Conservation (phyloP, 2,113 vertebrate genomes). For the Tympanuchus pallidicinctus region DNA sequence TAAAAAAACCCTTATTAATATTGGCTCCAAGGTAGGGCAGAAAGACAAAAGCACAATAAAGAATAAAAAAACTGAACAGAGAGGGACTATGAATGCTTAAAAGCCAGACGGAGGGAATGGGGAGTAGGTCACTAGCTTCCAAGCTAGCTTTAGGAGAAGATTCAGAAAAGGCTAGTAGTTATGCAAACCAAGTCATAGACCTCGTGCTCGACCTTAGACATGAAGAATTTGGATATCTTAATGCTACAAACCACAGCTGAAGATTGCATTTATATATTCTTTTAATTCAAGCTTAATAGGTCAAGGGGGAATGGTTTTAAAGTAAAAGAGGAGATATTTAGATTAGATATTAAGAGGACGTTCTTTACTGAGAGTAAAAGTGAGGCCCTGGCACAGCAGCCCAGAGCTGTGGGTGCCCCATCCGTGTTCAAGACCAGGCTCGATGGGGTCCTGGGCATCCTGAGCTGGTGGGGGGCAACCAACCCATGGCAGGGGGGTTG, state of each 20-base stretch:
- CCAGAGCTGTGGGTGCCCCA: not conserved
- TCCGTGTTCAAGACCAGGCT: not conserved
- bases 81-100: not conserved
- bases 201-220: not conserved
- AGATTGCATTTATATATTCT: not conserved
- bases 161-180: not conserved
- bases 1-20: not conserved
- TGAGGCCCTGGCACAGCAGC: not conserved
- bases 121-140: not conserved
- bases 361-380: not conserved
- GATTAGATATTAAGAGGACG: not conserved
- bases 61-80: not conserved
- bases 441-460: not conserved
- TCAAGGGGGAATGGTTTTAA: not conserved
- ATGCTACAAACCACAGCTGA: rapidly evolving
- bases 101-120: not conserved
- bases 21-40: not conserved
- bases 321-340: not conserved
- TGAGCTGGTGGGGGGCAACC: not conserved
- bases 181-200: not conserved
- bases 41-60: not conserved
- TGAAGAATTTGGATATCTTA: not conserved
- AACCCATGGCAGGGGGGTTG: not conserved
- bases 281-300: not conserved
- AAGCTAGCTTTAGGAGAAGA: not conserved